Percentiles rank a stretch among this genome's conserved stretches.
phyloP scores from a whole-genome alignment of 1,140 invertebrate species.

The Phymastichus coffea region DNA sequence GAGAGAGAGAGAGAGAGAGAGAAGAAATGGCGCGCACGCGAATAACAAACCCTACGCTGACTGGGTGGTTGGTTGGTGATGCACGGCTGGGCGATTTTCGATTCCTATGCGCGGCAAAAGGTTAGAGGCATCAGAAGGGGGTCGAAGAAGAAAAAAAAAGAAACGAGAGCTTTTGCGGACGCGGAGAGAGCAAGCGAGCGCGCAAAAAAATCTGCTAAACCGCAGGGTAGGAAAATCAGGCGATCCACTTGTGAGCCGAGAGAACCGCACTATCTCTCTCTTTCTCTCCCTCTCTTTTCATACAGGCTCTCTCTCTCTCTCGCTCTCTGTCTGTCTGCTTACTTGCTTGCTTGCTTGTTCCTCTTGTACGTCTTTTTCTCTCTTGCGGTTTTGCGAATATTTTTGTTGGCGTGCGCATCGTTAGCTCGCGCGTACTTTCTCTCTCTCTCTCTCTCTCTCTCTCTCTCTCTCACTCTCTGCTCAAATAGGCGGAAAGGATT shows the following conservation, averaged over 20 bases:
- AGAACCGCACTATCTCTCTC: background rate
- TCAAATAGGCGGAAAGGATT: no score
- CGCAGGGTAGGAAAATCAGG: conserved; percentile 21
- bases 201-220: conserved; percentile 26
- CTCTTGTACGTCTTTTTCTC: no score
- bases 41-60: no score
- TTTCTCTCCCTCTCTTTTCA: background rate
- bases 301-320: background rate
- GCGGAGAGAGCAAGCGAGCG: no score
- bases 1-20: background rate
- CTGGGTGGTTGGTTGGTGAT: no score
- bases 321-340: background rate
- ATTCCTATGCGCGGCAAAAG: no score
- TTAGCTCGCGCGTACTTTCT: background rate
- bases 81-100: no score
- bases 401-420: conserved; percentile 5
- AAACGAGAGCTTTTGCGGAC: conserved; percentile 8
- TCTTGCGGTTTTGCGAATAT: conserved; percentile 24
- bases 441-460: background rate
- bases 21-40: no score
- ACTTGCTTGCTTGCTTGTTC: no score
- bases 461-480: background rate
- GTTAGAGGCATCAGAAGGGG: no score
- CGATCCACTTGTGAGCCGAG: conserved; percentile 19
- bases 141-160: background rate